These are phyloP conservation scores for Pararge aegeria DNA, from an alignment of 1,140 invertebrate genomes.

Conservation along the genomic window DNA sequence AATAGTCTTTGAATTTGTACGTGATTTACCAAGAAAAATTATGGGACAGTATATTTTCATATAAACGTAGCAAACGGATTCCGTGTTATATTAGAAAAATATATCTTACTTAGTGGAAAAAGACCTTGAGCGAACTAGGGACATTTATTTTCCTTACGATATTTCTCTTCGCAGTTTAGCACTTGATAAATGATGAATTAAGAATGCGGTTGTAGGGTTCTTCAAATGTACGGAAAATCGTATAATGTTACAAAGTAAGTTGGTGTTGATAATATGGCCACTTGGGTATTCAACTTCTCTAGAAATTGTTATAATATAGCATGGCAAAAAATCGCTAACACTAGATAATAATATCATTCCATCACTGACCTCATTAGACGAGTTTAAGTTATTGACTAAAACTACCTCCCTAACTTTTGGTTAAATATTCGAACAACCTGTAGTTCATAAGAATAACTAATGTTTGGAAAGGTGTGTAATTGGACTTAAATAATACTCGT, in stretches of 20 bases:
- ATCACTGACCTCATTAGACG: too few relatives aligned
- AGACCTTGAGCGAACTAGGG: constrained; percentile 7
- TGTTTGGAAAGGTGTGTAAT: too few relatives aligned
- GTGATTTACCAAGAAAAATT: background rate
- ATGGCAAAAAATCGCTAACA: too few relatives aligned
- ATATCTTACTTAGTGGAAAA: constrained; percentile 19
- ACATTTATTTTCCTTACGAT: constrained; percentile 25
- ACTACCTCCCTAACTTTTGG: too few relatives aligned
- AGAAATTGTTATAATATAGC: too few relatives aligned
- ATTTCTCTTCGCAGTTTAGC: constrained; percentile 28
- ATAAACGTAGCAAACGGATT: constrained; percentile 7
- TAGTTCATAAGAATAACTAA: too few relatives aligned
- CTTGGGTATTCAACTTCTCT: too few relatives aligned
- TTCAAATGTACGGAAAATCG: background rate
- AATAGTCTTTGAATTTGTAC: background rate
- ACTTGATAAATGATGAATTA: constrained; percentile 18
- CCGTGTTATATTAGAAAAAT: constrained; percentile 9
- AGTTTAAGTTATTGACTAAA: too few relatives aligned
- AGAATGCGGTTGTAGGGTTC: background rate
- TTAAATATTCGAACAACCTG: too few relatives aligned
- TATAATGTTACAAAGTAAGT: background rate
- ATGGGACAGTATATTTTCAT: background rate
- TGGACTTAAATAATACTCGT: too few relatives aligned
- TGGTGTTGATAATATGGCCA: too few relatives aligned
- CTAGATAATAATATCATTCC: too few relatives aligned